Conservation (phyloP, 2,113 vertebrate species). For the Thinocorus orbignyianus region DNA sequence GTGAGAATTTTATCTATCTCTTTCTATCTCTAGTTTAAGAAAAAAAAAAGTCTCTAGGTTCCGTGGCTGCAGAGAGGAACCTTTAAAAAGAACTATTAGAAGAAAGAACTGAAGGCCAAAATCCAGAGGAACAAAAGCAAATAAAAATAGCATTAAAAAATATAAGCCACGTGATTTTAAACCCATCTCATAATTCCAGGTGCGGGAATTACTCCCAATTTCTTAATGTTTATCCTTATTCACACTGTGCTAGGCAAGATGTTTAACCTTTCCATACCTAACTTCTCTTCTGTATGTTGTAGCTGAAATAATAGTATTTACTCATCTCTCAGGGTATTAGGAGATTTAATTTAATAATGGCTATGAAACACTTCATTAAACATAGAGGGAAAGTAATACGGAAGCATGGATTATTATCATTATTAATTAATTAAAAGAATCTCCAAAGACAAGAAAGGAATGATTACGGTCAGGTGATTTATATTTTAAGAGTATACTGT, state of each 20-base stretch:
- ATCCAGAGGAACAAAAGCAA: not conserved
- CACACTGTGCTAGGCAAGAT: not conserved
- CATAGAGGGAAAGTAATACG: not conserved
- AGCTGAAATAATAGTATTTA: constrained; percentile 11
- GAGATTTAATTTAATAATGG: not conserved
- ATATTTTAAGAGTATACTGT: not conserved
- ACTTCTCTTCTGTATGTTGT: not conserved
- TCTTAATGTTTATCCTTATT: not conserved
- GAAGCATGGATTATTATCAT: not conserved
- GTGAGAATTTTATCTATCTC: not conserved
- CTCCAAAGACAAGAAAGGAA: not conserved
- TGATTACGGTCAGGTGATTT: not conserved
- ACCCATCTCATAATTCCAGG: not conserved
- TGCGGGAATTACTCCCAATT: not conserved
- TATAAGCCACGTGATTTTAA: not conserved
- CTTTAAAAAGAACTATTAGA: not conserved
- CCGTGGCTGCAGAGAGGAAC: not conserved
- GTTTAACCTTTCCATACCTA: not conserved
- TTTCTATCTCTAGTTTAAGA: not conserved
- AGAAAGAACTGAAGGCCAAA: not conserved
- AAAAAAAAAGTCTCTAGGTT: not conserved
- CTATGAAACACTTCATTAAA: constrained; percentile 11
- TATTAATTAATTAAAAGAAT: constrained; percentile 39
- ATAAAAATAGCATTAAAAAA: not conserved
- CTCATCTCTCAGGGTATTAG: not conserved